phyloP scores from a whole-genome alignment of 1,140 invertebrate genomes.

The Anadara kagoshimensis region DNA sequence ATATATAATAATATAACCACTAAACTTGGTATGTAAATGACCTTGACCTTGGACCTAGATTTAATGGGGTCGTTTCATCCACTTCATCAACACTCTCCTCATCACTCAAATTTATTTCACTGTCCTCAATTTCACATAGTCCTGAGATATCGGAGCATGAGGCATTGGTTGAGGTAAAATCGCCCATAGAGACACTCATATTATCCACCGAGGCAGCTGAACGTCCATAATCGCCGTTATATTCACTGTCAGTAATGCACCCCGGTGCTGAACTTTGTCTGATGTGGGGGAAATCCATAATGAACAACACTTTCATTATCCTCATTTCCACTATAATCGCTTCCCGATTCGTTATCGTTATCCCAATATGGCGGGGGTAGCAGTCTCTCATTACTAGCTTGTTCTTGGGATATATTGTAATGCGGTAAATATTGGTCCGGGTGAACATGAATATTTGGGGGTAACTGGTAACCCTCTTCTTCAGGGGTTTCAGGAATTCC shows the following conservation, averaged over 20 bases:
- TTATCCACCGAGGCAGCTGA: no score
- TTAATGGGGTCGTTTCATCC: constrained; percentile 42
- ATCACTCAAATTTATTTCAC: constrained; percentile 66
- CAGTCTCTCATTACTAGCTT: no score
- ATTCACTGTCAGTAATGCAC: constrained; percentile 54
- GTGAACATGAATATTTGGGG: constrained; percentile 84
- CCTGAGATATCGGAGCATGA: constrained; percentile 86
- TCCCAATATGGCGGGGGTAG: no score
- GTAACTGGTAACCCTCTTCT: constrained; percentile 73
- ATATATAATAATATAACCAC: no score
- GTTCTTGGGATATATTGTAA: constrained; percentile 53
- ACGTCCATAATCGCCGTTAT: constrained; percentile 53
- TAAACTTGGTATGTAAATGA: no score
- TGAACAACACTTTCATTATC: constrained; percentile 79
- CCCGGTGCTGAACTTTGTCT: constrained; percentile 46
- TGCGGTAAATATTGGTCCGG: constrained; percentile 89
- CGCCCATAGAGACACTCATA: constrained; percentile 81
- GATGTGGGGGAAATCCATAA: constrained; percentile 79
- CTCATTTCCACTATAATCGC: no score
- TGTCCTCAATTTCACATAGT: constrained; percentile 92
- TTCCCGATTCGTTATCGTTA: no score
- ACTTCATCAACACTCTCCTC: constrained; percentile 57
- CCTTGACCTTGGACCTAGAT: no score
- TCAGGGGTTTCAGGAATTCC: constrained; percentile 22
- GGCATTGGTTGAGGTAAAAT: constrained; percentile 79